Percentiles rank a stretch among this genome's conserved stretches.
Evolutionary conservation across 2,113 vertebrate genomes (phyloP).

Genomic region (Naja naja): DNA sequence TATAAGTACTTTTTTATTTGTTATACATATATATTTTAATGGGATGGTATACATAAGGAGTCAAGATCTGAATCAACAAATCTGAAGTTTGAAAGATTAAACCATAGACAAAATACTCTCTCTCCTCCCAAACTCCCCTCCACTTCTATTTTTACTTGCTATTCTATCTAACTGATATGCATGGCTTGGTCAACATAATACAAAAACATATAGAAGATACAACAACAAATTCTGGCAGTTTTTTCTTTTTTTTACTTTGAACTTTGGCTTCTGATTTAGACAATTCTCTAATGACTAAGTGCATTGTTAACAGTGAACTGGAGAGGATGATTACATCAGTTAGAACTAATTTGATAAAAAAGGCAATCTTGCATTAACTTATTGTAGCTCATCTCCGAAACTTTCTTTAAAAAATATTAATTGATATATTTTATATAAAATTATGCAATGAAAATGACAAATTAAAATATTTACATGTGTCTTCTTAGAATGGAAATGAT

Average conservation of each 20-base stretch:
- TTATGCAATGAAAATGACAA: constrained; percentile 18
- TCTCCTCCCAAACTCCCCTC: not conserved
- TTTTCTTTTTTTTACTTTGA: constrained; percentile 16
- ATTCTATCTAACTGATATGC: not conserved
- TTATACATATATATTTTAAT: not conserved
- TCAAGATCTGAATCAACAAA: not conserved
- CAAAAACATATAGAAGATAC: constrained; percentile 6
- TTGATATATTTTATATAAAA: not conserved
- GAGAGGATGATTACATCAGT: constrained; percentile 35
- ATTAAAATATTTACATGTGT: constrained; percentile 13
- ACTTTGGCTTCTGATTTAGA: not conserved
- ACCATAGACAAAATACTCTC: not conserved
- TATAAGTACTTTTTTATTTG: not conserved
- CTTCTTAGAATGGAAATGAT: not conserved
- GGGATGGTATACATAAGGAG: not conserved
- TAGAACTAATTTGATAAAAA: constrained; percentile 27
- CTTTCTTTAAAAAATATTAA: constrained; percentile 33
- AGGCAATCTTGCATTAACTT: constrained; percentile 14
- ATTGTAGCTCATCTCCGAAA: constrained; percentile 18
- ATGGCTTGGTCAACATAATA: not conserved
- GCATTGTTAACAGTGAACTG: constrained; percentile 29
- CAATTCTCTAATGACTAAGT: constrained; percentile 15
- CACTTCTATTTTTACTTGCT: not conserved
- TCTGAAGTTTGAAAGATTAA: not conserved
- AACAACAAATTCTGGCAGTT: not conserved